Base-by-base conservation (phyloP, 1,140 invertebrate species). In the Philaenus spumarius region DNA sequence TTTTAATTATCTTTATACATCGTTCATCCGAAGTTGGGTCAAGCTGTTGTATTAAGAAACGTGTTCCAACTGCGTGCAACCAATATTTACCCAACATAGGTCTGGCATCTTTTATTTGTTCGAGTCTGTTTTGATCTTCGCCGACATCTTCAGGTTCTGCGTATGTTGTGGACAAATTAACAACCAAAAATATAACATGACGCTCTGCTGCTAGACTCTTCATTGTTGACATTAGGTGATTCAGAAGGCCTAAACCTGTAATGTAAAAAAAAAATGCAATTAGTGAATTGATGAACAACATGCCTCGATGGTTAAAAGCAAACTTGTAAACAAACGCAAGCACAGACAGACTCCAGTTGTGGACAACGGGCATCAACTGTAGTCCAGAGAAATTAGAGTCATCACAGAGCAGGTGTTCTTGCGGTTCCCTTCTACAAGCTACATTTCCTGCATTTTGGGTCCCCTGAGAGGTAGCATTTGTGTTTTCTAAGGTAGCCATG, bases 21-120 rank as follows among this genome's bases (percentile, higher is more conserved):
- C 50, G 1, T n/a, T 53, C 30, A 11, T 30, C n/a, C 11, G 30
- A 15, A 37, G 35, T 19, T 11, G 14, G 22, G 50, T 53, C 37
- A n/a, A 53, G 30, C 23, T 20, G 48, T 9, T 23, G 57, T 11
- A 61, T 19, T n/a, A 50, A 34, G 12, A 66, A 35, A 22, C 64
- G 46, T 6, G 56, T 59, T 19, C 61, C 59, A 0, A 56, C 54
- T 20, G 64, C 55, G 53, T 66, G 65, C n/a, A 58, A 19, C 65
- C 65, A 66, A 52, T 63, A 64, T 52, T 63, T 66, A 9, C 65
- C 65, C 7, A 66, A 47, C 40, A 58, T 43, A 2, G 65, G 63
- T 24, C 61, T 61, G 2, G 59, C 30, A 53, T 64, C 34, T n/a
- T 34, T 48, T 15, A 43, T 17, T 37, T 15, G 14, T 50, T 11